These are phyloP conservation scores for Eubucco bourcierii DNA, from an alignment of 2,113 vertebrate species.

Conservation along the genomic window DNA sequence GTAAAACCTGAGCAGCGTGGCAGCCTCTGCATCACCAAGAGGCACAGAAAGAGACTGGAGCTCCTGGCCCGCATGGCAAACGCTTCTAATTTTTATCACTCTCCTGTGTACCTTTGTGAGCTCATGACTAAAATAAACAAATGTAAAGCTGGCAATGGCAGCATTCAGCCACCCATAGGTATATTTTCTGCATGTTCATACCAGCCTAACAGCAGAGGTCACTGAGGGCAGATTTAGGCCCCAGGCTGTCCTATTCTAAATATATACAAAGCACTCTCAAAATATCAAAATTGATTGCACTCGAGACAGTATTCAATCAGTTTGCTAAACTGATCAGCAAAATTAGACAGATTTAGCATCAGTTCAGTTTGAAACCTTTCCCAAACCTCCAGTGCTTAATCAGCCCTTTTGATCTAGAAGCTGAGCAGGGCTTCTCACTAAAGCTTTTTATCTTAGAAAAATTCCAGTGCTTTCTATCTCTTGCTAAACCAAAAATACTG, in stretches of 20 bases:
- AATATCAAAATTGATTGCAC: background rate
- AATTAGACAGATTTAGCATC: background rate
- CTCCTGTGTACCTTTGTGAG: background rate
- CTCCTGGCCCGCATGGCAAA: background rate
- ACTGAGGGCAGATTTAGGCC: background rate
- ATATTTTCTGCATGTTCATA: background rate
- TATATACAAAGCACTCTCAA: background rate
- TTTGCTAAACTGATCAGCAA: background rate
- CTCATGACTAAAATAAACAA: constrained; percentile 13
- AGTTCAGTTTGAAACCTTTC: background rate
- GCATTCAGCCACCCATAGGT: background rate
- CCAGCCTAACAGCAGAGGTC: background rate
- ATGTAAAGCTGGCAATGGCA: background rate
- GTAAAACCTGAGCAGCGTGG: background rate
- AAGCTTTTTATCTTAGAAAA: background rate
- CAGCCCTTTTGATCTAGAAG: background rate
- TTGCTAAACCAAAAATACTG: background rate
- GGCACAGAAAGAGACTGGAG: background rate
- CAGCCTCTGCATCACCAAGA: background rate
- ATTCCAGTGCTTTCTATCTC: background rate
- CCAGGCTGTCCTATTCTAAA: background rate
- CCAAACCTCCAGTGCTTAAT: background rate
- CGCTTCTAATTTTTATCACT: background rate
- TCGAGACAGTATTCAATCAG: background rate
- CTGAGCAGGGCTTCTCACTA: background rate